Base-by-base conservation (phyloP, 92 coral and sea anemone genomes). In the Micromussa lordhowensis region DNA sequence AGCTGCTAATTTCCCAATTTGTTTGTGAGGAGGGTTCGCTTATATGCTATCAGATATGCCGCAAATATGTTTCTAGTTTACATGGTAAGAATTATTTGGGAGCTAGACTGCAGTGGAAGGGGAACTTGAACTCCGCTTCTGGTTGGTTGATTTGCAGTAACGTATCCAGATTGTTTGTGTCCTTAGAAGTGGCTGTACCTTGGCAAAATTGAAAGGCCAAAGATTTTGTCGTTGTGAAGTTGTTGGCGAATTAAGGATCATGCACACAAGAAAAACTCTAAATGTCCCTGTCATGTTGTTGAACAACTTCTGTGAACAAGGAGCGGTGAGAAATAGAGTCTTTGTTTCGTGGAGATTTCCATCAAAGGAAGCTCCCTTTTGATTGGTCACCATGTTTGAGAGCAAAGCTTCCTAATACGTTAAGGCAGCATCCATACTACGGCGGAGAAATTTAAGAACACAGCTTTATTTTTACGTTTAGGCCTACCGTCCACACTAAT, bases 1-100 rank as follows among this genome's bases (percentile, higher is more conserved):
- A 9, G 82, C 64, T 77, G 75, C 75, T 86, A 48, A 61, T 75
- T 44, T 77, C 72, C 19, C 28, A 48, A 40, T 63, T 76, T 86
- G 66, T 76, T 84, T 84, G 80, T 9, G 5, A 19, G 48, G n/a
- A 29, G 44, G 32, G 79, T 2, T 75, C 31, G 24, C 68, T 22
- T 44, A 77, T n/a, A 77, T 48, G 32, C 64, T 83, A 44, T 59
- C 21, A 61, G 22, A 24, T n/a, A n/a, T 58, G 53, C 26, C 57
- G 38, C 81, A 74, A 68, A 28, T 73, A 5, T 73, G 28, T 84
- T 26, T 73, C 31, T 30, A 44, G 78, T 54, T 44, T 31, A 28
- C 79, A 51, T 7, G 66, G 63, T 63, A 40, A n/a, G 51, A 7
- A 44, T 44, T 44, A 44, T 55, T 55, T 21, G 12, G 69, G 69